Evolutionary conservation across 1,140 invertebrate species (phyloP), one percentile per base, ranked within the genome.

Genomic region (Lucilia cuprina): DNA sequence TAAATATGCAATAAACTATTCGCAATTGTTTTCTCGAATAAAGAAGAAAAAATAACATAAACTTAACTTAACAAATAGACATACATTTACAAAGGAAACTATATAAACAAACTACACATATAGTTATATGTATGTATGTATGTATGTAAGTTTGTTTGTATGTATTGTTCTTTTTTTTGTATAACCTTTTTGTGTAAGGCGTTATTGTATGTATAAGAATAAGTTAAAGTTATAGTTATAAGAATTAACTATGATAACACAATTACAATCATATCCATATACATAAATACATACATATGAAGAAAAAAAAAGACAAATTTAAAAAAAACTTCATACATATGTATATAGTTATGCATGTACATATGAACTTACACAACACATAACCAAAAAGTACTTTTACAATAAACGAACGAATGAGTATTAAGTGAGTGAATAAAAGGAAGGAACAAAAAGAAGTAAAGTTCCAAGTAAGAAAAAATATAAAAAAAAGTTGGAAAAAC

Each of bases 1-100:
- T 78, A 78, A 78, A 78, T 78, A 78, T 41, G 75, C 75, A 78
- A 78, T 78, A 78, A 78, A 78, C 34, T 78, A 78, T 78, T 78
- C 35, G 14, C 75, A 78, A 78, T 78, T 41, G 75, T 78, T 78
- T 41, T 78, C n/a, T 70, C 21, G 65, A 70, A 70, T 19, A 70
- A 21, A 25, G 19, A 21, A 70, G 21, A 60, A 14, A 60, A 60
- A 60, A 60, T 17, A 60, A n/a, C 17, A 60, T 17, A 41, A 60
- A 60, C 55, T n/a, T n/a, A 14, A 17, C 13, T 60, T n/a, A 60
- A n/a, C 14, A 60, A 60, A 60, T n/a, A 60, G 14, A 17, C 14
- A 60, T 60, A 17, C 55, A 30, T 30, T 30, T 30, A 30, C 25
- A 30, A 1, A 30, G 25, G 25, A 30, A 30, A 30, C 25, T 30